Evolutionary conservation across 2,113 vertebrate genomes (phyloP).

Genomic region (Pangasianodon gigas): DNA sequence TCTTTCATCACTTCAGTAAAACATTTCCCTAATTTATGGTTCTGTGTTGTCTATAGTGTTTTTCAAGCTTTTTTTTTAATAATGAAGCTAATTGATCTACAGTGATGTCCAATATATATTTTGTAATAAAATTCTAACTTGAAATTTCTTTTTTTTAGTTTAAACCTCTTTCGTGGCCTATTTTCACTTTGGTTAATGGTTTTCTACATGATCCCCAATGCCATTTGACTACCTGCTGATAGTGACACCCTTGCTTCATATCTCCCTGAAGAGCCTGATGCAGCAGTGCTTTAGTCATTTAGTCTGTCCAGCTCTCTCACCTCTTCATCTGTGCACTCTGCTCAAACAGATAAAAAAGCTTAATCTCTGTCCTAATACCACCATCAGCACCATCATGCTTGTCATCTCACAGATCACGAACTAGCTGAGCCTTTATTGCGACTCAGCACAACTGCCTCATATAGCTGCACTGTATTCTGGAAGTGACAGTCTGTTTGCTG

Average conservation of each 20-base stretch:
- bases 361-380: not conserved
- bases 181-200: not conserved
- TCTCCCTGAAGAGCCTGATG: not conserved
- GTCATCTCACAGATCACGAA: not conserved
- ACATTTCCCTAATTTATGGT: not conserved
- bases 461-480: not conserved
- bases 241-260: not conserved
- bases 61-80: not conserved
- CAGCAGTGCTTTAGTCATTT: not conserved
- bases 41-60: not conserved
- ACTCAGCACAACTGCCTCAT: not conserved
- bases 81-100: no score
- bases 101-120: not conserved
- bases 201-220: not conserved
- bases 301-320: not conserved
- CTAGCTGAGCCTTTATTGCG: not conserved
- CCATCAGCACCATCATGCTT: not conserved
- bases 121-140: not conserved
- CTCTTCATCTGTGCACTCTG: not conserved
- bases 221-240: not conserved
- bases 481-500: not conserved
- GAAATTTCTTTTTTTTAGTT: not conserved
- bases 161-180: not conserved
- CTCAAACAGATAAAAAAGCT: not conserved
- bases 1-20: conserved; percentile 2